Base-by-base conservation (phyloP, 2,113 vertebrate species). In the Pithys albifrons region DNA sequence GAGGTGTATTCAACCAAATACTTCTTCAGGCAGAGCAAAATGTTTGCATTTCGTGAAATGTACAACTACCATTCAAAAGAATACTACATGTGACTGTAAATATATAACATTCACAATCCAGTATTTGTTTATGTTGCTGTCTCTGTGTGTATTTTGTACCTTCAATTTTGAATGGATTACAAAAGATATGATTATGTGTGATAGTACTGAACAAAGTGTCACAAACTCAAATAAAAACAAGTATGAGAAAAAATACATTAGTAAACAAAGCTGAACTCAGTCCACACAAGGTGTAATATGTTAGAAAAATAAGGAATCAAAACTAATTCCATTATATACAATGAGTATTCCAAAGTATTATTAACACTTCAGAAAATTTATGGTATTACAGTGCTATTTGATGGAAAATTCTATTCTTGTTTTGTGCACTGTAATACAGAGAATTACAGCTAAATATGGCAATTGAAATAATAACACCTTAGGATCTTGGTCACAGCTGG, bases 401-500 rank as follows among this genome's bases (percentile, higher is more conserved):
- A 52, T 74, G 64, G 77, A 76, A 76, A 85, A 7, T 24, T 43
- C 51, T 33, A 31, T 12, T 58, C n/a, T 17, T 83, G 8, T 51
- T 91, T 80, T 69, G 71, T 7, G 14, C 33, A 74, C 33, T 33
- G 43, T 10, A 84, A 73, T 25, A 45, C 70, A 51, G 27, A 64
- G 23, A 95, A 81, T 75, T 83, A 83, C 54, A 69, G 69, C 54
- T 58, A 23, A 64, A 14, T 29, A 9, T 16, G 39, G 75, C 35
- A 89, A 81, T 51, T 75, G 71, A 64, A 78, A 74, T 46, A 95
- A 29, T 41, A 91, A 71, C 0, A 0, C 48, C 59, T 54, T 62
- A 78, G 72, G 69, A 75, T 85, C 54, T 49, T 39, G 81, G 49
- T 52, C 85, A 69, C 71, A 85, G 71, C 41, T 77, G 80, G 80